Percentiles rank a stretch among this genome's conserved stretches.
phyloP scores from a whole-genome alignment of 2,888 invertebrate genomes.

The Eupithecia centaureata region DNA sequence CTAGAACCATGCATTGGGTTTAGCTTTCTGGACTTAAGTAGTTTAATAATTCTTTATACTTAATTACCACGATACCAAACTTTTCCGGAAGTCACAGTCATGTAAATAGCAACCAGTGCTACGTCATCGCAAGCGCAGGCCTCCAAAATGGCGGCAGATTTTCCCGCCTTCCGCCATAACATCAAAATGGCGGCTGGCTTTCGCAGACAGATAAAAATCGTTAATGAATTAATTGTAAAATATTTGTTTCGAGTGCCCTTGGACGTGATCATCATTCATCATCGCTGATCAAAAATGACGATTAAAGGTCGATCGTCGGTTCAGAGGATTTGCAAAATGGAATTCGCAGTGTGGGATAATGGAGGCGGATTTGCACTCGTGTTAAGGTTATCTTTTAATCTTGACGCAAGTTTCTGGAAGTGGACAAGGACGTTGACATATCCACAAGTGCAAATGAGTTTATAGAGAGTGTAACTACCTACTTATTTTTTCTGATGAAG shows the following conservation, averaged over 20 bases:
- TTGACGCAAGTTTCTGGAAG: constrained; percentile 35
- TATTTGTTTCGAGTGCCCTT: constrained; percentile 75
- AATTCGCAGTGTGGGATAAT: constrained; percentile 50
- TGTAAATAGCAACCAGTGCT: constrained; percentile 58
- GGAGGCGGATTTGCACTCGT: constrained; percentile 59
- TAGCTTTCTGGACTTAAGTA: background rate
- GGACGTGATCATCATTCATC: constrained; percentile 71
- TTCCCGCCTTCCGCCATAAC: constrained; percentile 40
- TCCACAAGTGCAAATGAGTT: background rate
- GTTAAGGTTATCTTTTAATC: constrained; percentile 48
- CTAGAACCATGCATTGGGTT: background rate
- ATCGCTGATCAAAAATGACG: constrained; percentile 66
- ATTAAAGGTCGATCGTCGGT: constrained; percentile 74
- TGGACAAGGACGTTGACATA: constrained; percentile 41
- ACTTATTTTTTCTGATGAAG: too few species aligned
- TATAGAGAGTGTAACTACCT: background rate
- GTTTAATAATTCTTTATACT: background rate
- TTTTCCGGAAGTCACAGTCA: constrained; percentile 70
- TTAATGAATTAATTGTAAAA: constrained; percentile 66
- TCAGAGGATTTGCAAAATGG: constrained; percentile 71
- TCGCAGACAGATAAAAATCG: constrained; percentile 42
- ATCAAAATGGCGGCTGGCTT: constrained; percentile 52
- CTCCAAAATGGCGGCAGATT: constrained; percentile 56
- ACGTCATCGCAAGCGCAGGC: constrained; percentile 42
- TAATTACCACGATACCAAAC: constrained; percentile 66